Percentiles rank a stretch among this genome's conserved stretches.
Evolutionary conservation across 2,797 vertebrate genomes (phyloP).

Genomic region (Lagorchestes hirsutus): DNA sequence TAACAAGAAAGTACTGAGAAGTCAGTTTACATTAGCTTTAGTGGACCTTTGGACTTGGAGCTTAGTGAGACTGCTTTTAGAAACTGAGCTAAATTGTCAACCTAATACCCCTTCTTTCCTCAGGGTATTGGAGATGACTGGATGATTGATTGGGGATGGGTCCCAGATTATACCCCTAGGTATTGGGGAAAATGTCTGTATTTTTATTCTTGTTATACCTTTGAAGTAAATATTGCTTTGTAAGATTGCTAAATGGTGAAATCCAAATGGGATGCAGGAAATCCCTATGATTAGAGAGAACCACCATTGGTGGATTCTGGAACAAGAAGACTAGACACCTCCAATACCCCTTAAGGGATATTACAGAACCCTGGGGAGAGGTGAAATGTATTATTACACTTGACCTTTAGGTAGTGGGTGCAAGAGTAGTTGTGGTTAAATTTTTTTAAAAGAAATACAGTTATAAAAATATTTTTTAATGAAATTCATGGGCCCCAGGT

Average conservation of each 20-base stretch:
- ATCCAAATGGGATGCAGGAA: not conserved
- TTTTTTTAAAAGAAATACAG: not conserved
- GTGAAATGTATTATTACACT: not conserved
- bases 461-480: not conserved
- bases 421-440: not conserved
- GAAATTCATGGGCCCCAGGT: not conserved
- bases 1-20: not conserved
- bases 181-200: not conserved
- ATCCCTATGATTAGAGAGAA: not conserved
- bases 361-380: not conserved
- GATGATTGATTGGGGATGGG: not conserved
- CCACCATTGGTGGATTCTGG: not conserved
- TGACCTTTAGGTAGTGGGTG: not conserved
- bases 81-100: not conserved
- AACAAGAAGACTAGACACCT: not conserved
- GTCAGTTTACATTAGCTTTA: not conserved
- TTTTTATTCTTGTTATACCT: not conserved
- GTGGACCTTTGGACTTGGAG: not conserved
- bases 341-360: not conserved
- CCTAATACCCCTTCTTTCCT: not conserved
- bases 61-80: not conserved
- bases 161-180: not conserved
- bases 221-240: not conserved
- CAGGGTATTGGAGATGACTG: not conserved
- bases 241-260: not conserved